phyloP scores from a whole-genome alignment of 2,797 vertebrate species.

The Gila robusta region DNA sequence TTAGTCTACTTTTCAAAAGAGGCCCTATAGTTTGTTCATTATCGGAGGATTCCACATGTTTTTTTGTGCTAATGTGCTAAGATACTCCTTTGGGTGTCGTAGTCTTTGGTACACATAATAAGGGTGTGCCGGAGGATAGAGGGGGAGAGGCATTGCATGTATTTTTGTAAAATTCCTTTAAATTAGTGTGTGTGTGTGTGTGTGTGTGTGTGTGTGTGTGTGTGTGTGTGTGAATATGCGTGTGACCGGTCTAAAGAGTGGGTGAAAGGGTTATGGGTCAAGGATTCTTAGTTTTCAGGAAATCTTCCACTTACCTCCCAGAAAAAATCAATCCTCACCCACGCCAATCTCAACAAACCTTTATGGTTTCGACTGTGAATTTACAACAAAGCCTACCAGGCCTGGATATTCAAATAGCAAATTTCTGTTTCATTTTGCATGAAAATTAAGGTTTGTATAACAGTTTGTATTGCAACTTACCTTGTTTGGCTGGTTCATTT shows the following conservation, averaged over 20 bases:
- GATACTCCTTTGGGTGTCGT: conserved; percentile 8
- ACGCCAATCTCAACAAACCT: conserved; percentile 26
- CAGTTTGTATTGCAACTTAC: neutral
- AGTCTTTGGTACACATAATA: conserved; percentile 34
- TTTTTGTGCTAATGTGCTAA: neutral
- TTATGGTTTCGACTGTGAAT: neutral
- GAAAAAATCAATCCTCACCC: conserved; percentile 51
- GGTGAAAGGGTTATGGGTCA: conserved; percentile 72
- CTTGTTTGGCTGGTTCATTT: conserved; percentile 2
- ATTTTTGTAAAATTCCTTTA: conserved; percentile 30
- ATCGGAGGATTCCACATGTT: neutral
- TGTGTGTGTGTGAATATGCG: conserved; percentile 46
- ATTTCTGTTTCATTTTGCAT: neutral
- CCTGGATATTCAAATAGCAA: neutral
- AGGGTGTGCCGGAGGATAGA: conserved; percentile 45
- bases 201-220: conserved; percentile 46
- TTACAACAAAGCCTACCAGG: neutral
- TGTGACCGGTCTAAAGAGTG: conserved; percentile 68
- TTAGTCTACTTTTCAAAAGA: neutral
- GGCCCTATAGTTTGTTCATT: neutral
- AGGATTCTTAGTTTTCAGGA: conserved; percentile 68
- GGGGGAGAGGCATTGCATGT: conserved; percentile 46
- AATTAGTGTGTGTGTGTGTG: conserved; percentile 46
- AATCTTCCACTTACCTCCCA: conserved; percentile 67
- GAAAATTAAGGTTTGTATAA: neutral